Base-by-base conservation (phyloP, 2,113 vertebrate genomes). In the Bambusicola thoracicus region DNA sequence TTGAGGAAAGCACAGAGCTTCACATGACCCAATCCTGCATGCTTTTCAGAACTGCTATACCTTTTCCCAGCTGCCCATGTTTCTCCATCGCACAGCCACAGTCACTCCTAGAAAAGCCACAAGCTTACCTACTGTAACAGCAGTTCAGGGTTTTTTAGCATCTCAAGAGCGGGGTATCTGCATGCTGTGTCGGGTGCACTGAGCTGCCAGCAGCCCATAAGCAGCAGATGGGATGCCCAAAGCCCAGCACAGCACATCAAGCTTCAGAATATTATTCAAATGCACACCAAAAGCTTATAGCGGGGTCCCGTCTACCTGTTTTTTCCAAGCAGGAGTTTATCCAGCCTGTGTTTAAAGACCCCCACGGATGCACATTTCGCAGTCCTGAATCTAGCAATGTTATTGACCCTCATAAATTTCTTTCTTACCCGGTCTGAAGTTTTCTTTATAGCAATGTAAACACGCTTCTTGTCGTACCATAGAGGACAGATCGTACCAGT, bases 321-420 rank as follows among this genome's bases (percentile, higher is more conserved):
- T 89, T 87, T 87, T 82, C 24, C 36, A 73, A 75, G 70, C 62
- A 73, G 24, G 72, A 55, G 8, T 92, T 87, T 85, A 94, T 80
- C 81, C 79, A 92, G n/a, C 30, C 49, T 91, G 25, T 80, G 49
- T 87, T 91, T 91, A 85, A 85, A 91, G 44, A 94, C 79, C 70
- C 61, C 75, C 67, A 95, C 61, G 61, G 69, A 88, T 70, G 68
- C 38, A 91, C 59, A 94, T 77, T 91, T 96, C 82, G 69, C 46
- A 80, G 79, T 70, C 79, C 59, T 77, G 65, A 83, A 67, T 77
- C 85, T 90, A 80, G 25, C 63, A 46, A 77, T 90, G 41, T 85
- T 90, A 55, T 75, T 70, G 63, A 86, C 48, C 59, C 79, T 90
- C 72, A 59, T 95, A 67, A 62, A 11, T 91, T 74, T 58, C 78